Evolutionary conservation across 2,797 vertebrate genomes (phyloP), one percentile per base, ranked within the genome.

Genomic region (Trematomus bernacchii): DNA sequence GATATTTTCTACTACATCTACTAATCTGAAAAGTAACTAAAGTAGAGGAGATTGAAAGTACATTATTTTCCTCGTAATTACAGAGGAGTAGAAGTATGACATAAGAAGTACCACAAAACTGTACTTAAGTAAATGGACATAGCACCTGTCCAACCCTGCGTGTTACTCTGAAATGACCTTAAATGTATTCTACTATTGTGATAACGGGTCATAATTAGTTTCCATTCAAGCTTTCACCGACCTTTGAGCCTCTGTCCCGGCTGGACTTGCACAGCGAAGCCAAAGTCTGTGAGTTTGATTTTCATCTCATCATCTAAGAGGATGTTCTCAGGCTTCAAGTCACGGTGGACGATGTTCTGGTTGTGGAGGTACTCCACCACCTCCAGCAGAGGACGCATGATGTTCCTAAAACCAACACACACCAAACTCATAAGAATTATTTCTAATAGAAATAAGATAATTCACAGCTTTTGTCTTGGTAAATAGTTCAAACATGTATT

Each of bases 241-340:
- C 98, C 98, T 93, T 96, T 96, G 37, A 99, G 95, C 69, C 83
- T 97, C 86, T 98, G 91, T 3, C 91, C 96, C 0, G 90, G 87
- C 0, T 82, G 40, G 68, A 96, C 82, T 90, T 99, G 96, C 72
- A 97, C 96, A 23, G 98, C 95, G 64, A 99, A 99, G 71, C 98
- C 98, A 1, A 99, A 99, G 90, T 99, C 98, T 0, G 97, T 99
- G 75, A 99, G 96, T 86, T 97, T 99, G 88, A 99, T 98, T 91
- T 97, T 98, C 97, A 96, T 98, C 77, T 98, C 3, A 0, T 99
- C 98, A 0, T 99, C 98, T 77, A 99, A 82, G 7, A 99, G 96
- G 89, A 99, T 98, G 91, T 99, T 99, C 85, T 99, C 98, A 0
- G 98, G 97, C 93, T 99, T 99, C 69, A 99, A 93, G 86, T 99